A percentile compares a stretch with the other conserved stretches of the same genome.
Conservation (phyloP, 2,888 invertebrate species). For the Pinctada fucata region DNA sequence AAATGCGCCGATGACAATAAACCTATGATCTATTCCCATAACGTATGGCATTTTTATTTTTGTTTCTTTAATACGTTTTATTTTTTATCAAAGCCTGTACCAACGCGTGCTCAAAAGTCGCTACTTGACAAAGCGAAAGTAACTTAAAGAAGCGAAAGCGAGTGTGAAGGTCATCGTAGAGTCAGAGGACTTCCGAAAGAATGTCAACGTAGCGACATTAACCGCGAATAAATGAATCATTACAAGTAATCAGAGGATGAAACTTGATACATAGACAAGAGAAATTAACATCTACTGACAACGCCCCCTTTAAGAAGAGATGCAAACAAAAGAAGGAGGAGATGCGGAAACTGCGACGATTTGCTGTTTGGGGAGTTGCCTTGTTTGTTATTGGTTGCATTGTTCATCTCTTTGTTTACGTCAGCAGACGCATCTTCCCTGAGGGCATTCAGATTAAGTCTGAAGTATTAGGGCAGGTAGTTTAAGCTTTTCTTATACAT, state of each 20-base stretch:
- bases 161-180: too few species aligned
- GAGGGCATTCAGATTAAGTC: slow-evolving; percentile 6
- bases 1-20: slow-evolving; percentile 53
- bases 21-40: slow-evolving; percentile 63
- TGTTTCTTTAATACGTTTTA: too few species aligned
- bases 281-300: not conserved
- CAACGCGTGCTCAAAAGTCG: too few species aligned
- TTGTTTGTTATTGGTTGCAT: not conserved
- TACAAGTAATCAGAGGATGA: not conserved
- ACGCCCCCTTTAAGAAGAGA: slow-evolving; percentile 8
- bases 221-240: slow-evolving; percentile 8
- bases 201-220: slow-evolving; percentile 16
- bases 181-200: not conserved
- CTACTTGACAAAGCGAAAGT: too few species aligned
- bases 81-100: too few species aligned
- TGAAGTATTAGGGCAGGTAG: slow-evolving; percentile 25
- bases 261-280: not conserved
- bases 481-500: not conserved
- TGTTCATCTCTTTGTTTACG: not conserved
- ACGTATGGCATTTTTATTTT: slow-evolving; percentile 53
- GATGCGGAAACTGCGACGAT: slow-evolving; percentile 26
- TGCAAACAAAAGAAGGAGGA: slow-evolving; percentile 2
- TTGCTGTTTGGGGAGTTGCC: not conserved
- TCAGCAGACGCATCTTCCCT: not conserved
- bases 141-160: too few species aligned